phyloP scores from a whole-genome alignment of 2,797 vertebrate species.

The Ficedula albicollis region DNA sequence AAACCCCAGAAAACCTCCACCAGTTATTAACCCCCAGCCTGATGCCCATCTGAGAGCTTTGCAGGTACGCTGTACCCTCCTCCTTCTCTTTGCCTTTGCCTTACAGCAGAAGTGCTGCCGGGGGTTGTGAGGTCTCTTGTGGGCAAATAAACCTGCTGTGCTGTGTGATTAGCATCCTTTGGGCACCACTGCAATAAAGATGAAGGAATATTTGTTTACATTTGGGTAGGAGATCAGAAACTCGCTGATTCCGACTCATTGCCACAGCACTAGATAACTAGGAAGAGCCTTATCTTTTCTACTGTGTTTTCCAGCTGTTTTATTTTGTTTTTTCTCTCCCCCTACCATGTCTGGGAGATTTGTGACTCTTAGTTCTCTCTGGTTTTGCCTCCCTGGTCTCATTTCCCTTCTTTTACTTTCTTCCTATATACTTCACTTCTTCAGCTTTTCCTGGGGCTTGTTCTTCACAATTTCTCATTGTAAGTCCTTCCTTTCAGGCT shows the following conservation, averaged over 20 bases:
- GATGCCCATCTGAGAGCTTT: background rate
- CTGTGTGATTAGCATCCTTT: background rate
- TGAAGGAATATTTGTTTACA: constrained; percentile 37
- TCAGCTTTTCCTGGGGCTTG: background rate
- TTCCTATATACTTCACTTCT: background rate
- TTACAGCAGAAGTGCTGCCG: background rate
- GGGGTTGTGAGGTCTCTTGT: background rate
- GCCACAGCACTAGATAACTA: background rate
- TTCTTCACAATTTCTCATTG: background rate
- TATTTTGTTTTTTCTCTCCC: background rate
- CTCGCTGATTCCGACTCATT: constrained; percentile 36
- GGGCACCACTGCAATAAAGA: constrained; percentile 3
- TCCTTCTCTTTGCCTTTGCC: background rate
- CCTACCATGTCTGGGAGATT: background rate
- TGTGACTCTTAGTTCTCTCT: background rate
- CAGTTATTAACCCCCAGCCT: background rate
- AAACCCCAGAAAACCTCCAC: accelerated
- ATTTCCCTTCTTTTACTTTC: background rate
- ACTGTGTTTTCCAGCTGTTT: background rate
- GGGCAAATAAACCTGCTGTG: background rate
- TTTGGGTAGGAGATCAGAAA: constrained; percentile 47
- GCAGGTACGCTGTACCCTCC: background rate
- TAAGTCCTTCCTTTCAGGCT: background rate
- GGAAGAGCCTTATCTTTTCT: constrained; percentile 42
- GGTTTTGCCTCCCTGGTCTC: background rate